Evolutionary conservation across 2,797 vertebrate species (phyloP).

Genomic region (Craterocephalus amniculus): DNA sequence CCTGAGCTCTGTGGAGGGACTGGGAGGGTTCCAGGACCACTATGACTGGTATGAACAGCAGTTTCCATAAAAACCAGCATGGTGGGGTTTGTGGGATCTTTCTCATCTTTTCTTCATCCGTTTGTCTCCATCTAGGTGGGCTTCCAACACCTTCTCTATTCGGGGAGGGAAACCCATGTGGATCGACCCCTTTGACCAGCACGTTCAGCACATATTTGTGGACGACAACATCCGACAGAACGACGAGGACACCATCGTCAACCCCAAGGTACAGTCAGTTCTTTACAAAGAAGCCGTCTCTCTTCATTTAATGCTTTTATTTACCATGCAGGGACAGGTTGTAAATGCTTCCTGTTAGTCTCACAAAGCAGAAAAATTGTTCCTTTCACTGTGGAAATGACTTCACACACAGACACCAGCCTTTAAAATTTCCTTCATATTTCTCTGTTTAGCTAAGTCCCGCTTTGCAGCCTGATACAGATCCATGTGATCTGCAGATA

Average conservation of each 20-base stretch:
- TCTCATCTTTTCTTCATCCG: not conserved
- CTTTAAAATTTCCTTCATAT: not conserved
- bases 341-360: too few species aligned
- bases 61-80: not conserved
- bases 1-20: constrained; percentile 82
- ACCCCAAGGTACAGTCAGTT: constrained; percentile 81
- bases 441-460: not conserved
- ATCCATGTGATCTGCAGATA: not conserved
- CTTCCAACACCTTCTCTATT: constrained; percentile 80
- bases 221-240: constrained; percentile 91
- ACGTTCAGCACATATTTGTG: constrained; percentile 90
- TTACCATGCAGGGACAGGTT: too few species aligned
- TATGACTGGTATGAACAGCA: constrained; percentile 85
- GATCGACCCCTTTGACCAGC: constrained; percentile 87
- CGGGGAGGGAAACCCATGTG: constrained; percentile 90
- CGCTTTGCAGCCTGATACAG: too few species aligned
- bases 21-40: constrained; percentile 91
- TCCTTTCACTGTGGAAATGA: too few species aligned
- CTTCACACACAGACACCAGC: too few species aligned
- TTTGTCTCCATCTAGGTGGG: constrained; percentile 84
- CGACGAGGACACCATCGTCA: constrained; percentile 86
- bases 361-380: too few species aligned
- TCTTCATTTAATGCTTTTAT: too few species aligned
- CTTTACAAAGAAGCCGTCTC: too few species aligned
- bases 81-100: not conserved